Evolutionary conservation across 2,888 invertebrate species (phyloP), one percentile per base, ranked within the genome.

Genomic region (Aphidoletes aphidimyza): DNA sequence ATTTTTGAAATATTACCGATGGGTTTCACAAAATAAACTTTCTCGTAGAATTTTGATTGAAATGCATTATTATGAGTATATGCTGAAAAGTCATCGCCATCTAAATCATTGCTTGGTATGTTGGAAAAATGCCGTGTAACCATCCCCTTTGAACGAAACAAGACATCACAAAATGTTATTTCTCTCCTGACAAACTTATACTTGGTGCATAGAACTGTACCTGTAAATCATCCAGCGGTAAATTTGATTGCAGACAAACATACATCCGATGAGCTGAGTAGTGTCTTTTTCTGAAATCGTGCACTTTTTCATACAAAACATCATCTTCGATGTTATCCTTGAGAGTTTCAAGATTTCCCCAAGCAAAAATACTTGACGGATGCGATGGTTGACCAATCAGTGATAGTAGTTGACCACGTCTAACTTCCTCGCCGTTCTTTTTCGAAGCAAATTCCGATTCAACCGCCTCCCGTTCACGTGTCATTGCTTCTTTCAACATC

Each of bases 221-320:
- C 84, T 90, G 90, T 22, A 90, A 85, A n/a, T 88, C 88, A n/a
- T 90, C 89, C 11, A 90, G 88, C 1, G 89, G 88, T 42, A 89
- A 85, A 1, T 88, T 88, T 42, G 94, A 94, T 91, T 96, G 96
- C 30, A 97, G 92, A 81, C 95, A 95, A 1, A 97, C 89, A 11
- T 95, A 96, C 97, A 98, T 97, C 86, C 95, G 92, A 87, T 97
- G 94, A 11, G 96, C 95, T 49, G 96, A 95, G 88, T 98, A 98
- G 89, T 96, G 94, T 34, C 93, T 91, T 87, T 92, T 91, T 49
- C 95, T 91, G 87, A 96, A 97, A 85, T 94, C 92, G 87, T 95
- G 94, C 8, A 96, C 91, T 1, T 92, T 91, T 39, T 92, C 89
- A 87, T 96, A 93, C 1, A 97, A 90, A 54, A 91, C 91, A 54